Conservation (phyloP, 2,113 vertebrate species). For the Rhegmatorhina hoffmannsi region DNA sequence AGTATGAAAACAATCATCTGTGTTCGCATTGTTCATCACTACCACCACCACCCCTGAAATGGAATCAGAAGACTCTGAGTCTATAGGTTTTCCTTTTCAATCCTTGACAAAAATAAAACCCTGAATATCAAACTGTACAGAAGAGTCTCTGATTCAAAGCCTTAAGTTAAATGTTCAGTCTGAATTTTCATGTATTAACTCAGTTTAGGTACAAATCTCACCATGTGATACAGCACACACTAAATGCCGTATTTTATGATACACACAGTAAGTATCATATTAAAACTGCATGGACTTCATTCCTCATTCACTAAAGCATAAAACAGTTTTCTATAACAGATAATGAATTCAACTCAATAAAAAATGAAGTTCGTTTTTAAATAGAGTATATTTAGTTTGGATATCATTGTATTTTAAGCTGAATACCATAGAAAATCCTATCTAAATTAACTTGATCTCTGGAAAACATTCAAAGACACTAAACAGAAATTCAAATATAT, state of each 20-base stretch:
- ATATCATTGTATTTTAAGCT: background rate
- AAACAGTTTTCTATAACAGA: background rate
- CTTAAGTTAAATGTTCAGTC: accelerated
- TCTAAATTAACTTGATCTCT: background rate
- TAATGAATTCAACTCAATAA: background rate
- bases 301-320: background rate
- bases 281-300: background rate
- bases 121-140: background rate
- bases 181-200: background rate
- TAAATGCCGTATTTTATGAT: background rate
- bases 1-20: background rate
- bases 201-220: background rate
- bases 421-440: background rate
- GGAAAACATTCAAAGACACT: background rate
- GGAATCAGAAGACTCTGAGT: background rate
- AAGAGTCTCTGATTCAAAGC: background rate
- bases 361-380: background rate
- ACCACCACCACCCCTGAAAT: accelerated
- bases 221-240: background rate
- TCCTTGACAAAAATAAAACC: background rate
- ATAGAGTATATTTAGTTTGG: background rate
- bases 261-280: background rate
- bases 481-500: background rate
- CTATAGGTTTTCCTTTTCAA: background rate
- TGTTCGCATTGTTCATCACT: background rate